Base-by-base conservation (phyloP, 2,888 invertebrate species). In the Subacronicta megacephala region DNA sequence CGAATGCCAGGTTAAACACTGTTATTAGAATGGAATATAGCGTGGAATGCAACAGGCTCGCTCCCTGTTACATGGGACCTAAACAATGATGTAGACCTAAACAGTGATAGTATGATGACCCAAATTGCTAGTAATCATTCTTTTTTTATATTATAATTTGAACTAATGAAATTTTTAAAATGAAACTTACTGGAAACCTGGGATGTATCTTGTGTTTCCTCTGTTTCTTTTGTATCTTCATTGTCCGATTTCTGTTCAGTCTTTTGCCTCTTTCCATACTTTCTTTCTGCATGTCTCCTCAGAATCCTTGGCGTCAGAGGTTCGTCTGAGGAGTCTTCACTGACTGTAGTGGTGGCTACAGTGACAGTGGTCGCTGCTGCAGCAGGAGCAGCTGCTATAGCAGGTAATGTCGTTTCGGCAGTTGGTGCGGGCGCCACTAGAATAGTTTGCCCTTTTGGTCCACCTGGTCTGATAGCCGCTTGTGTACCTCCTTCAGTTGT, bases 231-330 rank as follows among this genome's bases (percentile, higher is more conserved):
- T 1, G 61, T 9, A 0, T 89, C 88, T 6, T 89, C 90, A 47
- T 49, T 59, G 37, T 91, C 90, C 3, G 72, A 62, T 41, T 63
- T 77, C n/a, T 75, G 68, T 42, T 91, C 93, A 73, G 87, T 84
- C 83, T 90, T 92, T 68, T 89, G 89, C 76, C 84, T 89, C 80
- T 95, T 93, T 1, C 91, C 92, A 77, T 94, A 93, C 65, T 93
- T 94, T 66, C 86, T 82, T 61, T 94, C 94, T 4, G 80, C 84
- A 54, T 88, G 88, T 36, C 85, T 78, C 31, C 92, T 82, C 17
- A 91, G 67, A 26, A 93, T 84, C 51, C 92, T 84, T 0, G 88
- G 84, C 0, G 82, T 70, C 0, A 83, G 80, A 0, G 67, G 51
- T 10, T 76, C 76, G 0, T 72, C 77, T 7, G 56, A 41, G 0